Conservation (phyloP, 2,797 vertebrate species). For the Pitangus sulphuratus region DNA sequence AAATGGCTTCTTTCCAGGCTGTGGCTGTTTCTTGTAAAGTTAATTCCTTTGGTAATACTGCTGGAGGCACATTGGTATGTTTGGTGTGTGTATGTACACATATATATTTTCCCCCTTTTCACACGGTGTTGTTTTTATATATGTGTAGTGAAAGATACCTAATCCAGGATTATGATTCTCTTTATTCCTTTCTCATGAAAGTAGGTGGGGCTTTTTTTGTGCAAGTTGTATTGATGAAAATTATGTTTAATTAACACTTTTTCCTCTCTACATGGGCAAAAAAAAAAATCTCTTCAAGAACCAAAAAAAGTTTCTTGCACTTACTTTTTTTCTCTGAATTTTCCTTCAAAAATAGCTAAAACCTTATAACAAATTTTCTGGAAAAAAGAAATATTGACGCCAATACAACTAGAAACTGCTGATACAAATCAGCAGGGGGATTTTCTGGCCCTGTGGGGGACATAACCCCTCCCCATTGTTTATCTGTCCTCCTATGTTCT, state of each 20-base stretch:
- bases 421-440: neutral
- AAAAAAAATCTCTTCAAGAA: neutral
- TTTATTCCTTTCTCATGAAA: slow-evolving; percentile 71
- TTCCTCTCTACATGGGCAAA: neutral
- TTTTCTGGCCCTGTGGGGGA: neutral
- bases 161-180: slow-evolving; percentile 71
- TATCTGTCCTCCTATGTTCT: neutral
- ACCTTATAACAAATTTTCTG: neutral
- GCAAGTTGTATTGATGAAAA: slow-evolving; percentile 31
- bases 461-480: neutral
- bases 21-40: slow-evolving; percentile 61
- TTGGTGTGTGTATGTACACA: slow-evolving; percentile 53
- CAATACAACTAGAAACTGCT: neutral
- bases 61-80: slow-evolving; percentile 55
- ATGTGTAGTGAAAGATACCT: slow-evolving; percentile 60
- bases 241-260: slow-evolving; percentile 55
- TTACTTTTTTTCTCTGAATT: neutral
- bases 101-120: slow-evolving; percentile 59
- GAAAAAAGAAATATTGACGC: neutral
- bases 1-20: slow-evolving; percentile 46
- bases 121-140: slow-evolving; percentile 62
- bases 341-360: neutral
- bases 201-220: slow-evolving; percentile 60
- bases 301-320: neutral
- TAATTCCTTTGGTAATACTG: slow-evolving; percentile 62